Conservation (phyloP, 2,888 invertebrate genomes). For the Trichopoda pennipes region DNA sequence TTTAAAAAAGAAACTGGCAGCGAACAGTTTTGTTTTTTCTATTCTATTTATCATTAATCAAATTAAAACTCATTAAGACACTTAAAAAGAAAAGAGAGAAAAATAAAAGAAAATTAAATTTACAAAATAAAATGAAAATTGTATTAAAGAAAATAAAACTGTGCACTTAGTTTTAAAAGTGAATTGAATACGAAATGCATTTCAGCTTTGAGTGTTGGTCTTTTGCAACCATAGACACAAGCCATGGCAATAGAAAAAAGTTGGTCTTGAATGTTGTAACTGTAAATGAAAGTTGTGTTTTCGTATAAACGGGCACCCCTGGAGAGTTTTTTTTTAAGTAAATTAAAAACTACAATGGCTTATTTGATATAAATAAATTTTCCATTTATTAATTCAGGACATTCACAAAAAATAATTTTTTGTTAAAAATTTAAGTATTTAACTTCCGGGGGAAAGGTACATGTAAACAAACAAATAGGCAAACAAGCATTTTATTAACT, state of each 20-base stretch:
- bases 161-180: conserved; percentile 31
- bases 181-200: conserved; percentile 59
- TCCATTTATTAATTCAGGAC: conserved; percentile 21
- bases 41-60: conserved; percentile 68
- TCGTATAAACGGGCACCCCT: conserved; percentile 58
- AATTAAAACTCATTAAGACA: conserved; percentile 68
- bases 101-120: conserved; percentile 30
- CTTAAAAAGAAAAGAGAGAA: conserved; percentile 14
- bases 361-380: conserved; percentile 17
- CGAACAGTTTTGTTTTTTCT: conserved; percentile 43
- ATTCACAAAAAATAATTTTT: conserved; percentile 44
- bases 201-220: not conserved
- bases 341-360: conserved; percentile 41
- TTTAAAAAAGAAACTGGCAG: conserved; percentile 26
- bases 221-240: not conserved
- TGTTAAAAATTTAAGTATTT: conserved; percentile 8
- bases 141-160: not conserved
- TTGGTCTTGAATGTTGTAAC: conserved; percentile 4
- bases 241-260: too few relatives aligned
- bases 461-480: too few relatives aligned
- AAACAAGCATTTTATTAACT: not conserved
- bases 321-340: conserved; percentile 30
- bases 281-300: conserved; percentile 66
- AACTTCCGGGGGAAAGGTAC: conserved; percentile 66
- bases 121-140: conserved; percentile 49